Conservation (phyloP, 2,888 invertebrate genomes). For the Elaeidobius kamerunicus region DNA sequence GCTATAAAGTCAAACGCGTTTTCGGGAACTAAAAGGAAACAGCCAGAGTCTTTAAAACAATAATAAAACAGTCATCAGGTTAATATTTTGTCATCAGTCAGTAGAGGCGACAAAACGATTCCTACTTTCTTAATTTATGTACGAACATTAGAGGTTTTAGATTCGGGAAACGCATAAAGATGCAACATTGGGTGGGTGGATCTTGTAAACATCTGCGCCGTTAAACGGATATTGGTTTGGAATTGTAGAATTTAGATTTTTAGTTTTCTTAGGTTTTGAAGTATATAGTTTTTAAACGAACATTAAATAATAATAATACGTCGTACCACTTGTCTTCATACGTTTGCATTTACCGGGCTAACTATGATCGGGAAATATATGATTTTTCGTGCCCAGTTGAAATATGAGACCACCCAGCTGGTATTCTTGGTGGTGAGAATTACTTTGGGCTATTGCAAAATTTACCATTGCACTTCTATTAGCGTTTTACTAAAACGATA, state of each 20-base stretch:
- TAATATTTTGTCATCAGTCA: slow-evolving; percentile 24
- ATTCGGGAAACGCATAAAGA: slow-evolving; percentile 5
- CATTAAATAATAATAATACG: slow-evolving; percentile 46
- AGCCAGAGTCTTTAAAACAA: slow-evolving; percentile 18
- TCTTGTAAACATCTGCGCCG: slow-evolving; percentile 7
- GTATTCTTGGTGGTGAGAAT: no score
- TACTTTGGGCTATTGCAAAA: no score
- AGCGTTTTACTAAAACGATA: no score
- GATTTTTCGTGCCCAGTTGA: slow-evolving; percentile 11
- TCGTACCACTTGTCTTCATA: slow-evolving; percentile 38
- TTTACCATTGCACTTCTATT: no score
- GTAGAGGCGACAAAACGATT: slow-evolving; percentile 9
- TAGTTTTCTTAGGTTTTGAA: no score
- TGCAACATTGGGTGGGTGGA: background rate
- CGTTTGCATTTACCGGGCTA: slow-evolving; percentile 37
- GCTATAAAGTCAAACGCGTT: slow-evolving; percentile 16
- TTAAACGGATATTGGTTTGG: no score
- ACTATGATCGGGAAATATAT: slow-evolving; percentile 24
- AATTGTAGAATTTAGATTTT: no score
- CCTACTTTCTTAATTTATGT: slow-evolving; percentile 9
- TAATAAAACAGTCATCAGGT: slow-evolving; percentile 24
- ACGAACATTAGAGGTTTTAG: slow-evolving; percentile 3
- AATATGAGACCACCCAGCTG: slow-evolving; percentile 14
- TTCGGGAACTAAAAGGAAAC: slow-evolving; percentile 17
- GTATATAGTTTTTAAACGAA: no score